Evolutionary conservation across 2,797 vertebrate genomes (phyloP).

Genomic region (Lacerta agilis): DNA sequence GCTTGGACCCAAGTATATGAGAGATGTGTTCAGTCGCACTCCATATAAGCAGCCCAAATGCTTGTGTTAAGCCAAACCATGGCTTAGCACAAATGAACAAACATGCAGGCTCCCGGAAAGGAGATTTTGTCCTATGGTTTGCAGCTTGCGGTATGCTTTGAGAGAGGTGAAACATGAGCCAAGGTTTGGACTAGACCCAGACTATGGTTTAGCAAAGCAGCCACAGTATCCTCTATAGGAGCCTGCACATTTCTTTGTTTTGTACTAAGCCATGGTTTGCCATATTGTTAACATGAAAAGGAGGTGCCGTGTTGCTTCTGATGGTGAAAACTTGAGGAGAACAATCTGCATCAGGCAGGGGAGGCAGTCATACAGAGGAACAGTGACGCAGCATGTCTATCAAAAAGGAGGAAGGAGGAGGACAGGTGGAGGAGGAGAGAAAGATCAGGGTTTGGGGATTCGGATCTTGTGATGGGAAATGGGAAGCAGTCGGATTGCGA

Average conservation of each 20-base stretch:
- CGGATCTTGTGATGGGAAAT: not conserved
- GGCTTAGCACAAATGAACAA: too few relatives aligned
- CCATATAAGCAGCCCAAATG: not conserved
- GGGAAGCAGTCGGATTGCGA: not conserved
- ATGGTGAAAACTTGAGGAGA: not conserved
- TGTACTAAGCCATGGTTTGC: too few relatives aligned
- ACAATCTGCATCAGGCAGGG: not conserved
- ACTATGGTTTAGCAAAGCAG: too few relatives aligned
- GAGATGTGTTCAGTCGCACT: not conserved
- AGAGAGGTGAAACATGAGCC: too few relatives aligned
- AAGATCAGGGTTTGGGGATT: not conserved
- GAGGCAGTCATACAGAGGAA: not conserved
- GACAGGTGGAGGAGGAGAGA: not conserved
- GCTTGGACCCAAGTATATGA: not conserved
- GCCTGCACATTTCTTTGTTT: too few relatives aligned
- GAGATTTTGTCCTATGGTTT: too few relatives aligned
- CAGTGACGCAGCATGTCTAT: not conserved
- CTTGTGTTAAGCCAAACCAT: not conserved
- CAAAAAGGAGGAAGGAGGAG: not conserved
- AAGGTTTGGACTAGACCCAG: too few relatives aligned
- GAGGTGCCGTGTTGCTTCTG: not conserved
- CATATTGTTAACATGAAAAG: too few relatives aligned
- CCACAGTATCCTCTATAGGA: too few relatives aligned
- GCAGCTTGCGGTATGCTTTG: too few relatives aligned
- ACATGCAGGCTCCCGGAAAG: too few relatives aligned